phyloP scores from a whole-genome alignment of 2,888 invertebrate genomes.

The Trissonchulus sp. region DNA sequence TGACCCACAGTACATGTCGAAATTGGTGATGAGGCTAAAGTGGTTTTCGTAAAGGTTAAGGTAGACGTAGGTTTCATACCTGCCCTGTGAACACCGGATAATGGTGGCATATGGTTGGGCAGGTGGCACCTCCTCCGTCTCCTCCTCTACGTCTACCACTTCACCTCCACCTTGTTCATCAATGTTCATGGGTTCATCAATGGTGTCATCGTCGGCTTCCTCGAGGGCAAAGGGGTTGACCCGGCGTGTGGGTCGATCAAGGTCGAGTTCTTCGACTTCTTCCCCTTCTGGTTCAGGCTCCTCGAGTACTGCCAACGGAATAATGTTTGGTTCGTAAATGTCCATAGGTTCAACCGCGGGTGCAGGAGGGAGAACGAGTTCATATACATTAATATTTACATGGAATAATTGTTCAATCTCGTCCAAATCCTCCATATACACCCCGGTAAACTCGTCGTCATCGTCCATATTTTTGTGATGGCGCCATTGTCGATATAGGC shows the following conservation, averaged over 20 bases:
- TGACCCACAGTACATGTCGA: background rate
- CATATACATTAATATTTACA: background rate
- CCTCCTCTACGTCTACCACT: background rate
- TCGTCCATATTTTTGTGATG: background rate
- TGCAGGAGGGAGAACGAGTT: background rate
- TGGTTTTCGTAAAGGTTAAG: background rate
- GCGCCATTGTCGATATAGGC: background rate
- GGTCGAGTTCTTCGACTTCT: background rate
- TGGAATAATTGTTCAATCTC: background rate
- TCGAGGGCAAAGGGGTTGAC: background rate
- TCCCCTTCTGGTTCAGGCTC: background rate
- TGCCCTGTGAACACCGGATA: background rate
- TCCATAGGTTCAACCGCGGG: background rate
- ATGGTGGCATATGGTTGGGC: background rate
- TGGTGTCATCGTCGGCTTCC: background rate
- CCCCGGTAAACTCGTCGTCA: background rate
- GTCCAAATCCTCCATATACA: background rate
- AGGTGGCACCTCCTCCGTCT: background rate
- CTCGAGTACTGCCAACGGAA: background rate
- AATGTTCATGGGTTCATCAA: background rate
- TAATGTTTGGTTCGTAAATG: background rate
- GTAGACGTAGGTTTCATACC: background rate
- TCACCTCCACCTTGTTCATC: background rate
- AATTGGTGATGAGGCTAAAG: background rate
- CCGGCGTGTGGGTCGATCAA: background rate